These are phyloP conservation scores for Otis tarda DNA, from an alignment of 2,113 vertebrate species.

Conservation along the genomic window DNA sequence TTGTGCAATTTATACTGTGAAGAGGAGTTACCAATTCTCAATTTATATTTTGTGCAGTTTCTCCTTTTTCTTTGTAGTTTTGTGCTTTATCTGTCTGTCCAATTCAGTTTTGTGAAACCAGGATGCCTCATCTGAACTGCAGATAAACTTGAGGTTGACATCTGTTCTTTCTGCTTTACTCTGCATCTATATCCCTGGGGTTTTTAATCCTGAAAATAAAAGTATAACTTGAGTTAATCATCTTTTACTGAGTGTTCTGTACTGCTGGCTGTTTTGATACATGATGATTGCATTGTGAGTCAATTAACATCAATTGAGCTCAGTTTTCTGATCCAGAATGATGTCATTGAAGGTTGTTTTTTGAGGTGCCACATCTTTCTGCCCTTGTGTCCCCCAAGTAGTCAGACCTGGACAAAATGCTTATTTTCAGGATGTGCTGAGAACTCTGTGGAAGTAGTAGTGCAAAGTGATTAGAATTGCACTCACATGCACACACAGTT, in stretches of 20 bases:
- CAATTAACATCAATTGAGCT: not conserved
- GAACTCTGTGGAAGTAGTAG: not conserved
- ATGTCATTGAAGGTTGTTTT: not conserved
- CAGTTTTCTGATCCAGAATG: not conserved
- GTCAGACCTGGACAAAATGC: not conserved
- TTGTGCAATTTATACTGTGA: not conserved
- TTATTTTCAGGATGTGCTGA: not conserved
- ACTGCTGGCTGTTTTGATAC: not conserved
- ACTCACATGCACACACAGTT: not conserved
- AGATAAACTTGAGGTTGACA: conserved; percentile 1
- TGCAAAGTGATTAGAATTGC: not conserved
- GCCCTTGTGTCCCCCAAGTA: not conserved
- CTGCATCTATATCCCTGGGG: not conserved
- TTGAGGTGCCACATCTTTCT: not conserved
- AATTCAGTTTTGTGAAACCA: conserved; percentile 19
- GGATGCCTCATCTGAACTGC: conserved; percentile 65
- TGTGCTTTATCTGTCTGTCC: not conserved
- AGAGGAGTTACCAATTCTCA: not conserved
- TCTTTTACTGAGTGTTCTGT: not conserved
- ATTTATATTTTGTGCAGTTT: not conserved
- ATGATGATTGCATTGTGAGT: not conserved
- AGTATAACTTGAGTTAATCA: not conserved
- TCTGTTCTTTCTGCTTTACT: conserved; percentile 23
- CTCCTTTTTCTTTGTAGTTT: not conserved
- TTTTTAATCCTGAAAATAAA: conserved; percentile 64